Conservation (phyloP, 1,140 invertebrate species). For the Heliconius hewitsoni region DNA sequence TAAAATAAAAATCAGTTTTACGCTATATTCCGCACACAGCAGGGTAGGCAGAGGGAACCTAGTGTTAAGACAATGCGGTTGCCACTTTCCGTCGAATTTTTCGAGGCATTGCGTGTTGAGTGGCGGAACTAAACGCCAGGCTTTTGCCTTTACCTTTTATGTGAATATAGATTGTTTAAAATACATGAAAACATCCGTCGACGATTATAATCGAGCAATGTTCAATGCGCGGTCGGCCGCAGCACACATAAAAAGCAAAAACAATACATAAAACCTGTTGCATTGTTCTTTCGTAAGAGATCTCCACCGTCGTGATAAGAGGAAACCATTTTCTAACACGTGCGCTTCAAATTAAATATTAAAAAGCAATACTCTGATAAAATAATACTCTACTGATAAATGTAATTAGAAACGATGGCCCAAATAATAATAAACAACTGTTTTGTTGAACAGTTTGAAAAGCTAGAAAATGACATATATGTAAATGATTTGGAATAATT, state of each 20-base stretch:
- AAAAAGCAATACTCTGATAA: neutral
- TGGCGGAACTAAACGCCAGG: too few relatives aligned
- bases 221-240: constrained; percentile 27
- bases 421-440: neutral
- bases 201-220: constrained; percentile 33
- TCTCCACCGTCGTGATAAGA: constrained; percentile 62
- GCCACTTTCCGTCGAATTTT: too few relatives aligned
- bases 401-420: neutral
- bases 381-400: neutral
- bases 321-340: constrained; percentile 62
- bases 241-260: constrained; percentile 62
- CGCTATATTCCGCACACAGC: too few relatives aligned
- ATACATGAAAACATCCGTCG: constrained; percentile 33
- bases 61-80: too few relatives aligned
- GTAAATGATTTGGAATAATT: too few relatives aligned
- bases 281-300: constrained; percentile 73
- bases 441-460: too few relatives aligned
- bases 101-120: too few relatives aligned
- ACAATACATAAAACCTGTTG: constrained; percentile 71
- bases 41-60: too few relatives aligned
- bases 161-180: constrained; percentile 10
- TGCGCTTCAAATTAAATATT: constrained; percentile 53
- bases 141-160: too few relatives aligned
- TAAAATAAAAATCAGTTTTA: too few relatives aligned
- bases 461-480: too few relatives aligned